Evolutionary conservation across 2,888 invertebrate genomes (phyloP), one percentile per base, ranked within the genome.

Genomic region (Nemurella pictetii): DNA sequence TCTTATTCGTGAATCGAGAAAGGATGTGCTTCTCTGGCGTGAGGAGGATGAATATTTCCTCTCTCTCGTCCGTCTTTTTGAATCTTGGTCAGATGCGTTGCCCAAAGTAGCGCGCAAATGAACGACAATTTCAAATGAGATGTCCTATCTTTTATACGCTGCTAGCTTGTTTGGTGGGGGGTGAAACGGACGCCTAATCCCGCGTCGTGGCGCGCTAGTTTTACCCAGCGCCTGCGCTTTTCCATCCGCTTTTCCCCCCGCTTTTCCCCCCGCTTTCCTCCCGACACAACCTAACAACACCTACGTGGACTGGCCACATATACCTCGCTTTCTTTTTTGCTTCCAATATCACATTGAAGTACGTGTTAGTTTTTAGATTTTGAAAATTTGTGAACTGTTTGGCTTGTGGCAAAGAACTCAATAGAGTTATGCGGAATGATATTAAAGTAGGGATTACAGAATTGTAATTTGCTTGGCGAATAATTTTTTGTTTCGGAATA

Each of bases 131-230:
- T 55, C 75, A 27, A 7, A 75, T 28, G 75, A 75, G 27, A 28
- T 3, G 28, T 75, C 25, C 75, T 75, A 75, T 75, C 75, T 75
- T 75, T 75, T 75, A 75, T 75, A 75, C 75, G 27, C 28, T 75
- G 75, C 75, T 3, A 2, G 75, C 7, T 75, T 4, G 75, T 2
- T 2, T n/a, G 75, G 75, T 1, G 75, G 75, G 28, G 75, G 75
- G 27, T 2, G 27, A 75, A 36, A 75, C 7, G 28, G 75, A 4
- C 75, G 75, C 75, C 75, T 20, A 3, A 5, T 5, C 26, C 26
- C 12, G 75, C 27, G 75, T 12, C 28, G 27, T 26, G 75, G 3
- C 75, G 27, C 75, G 4, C 26, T 75, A 27, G 9, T 28, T 26
- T 2, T n/a, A 25, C 9, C n/a, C 9, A 12, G 75, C 75, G 75